Conservation (phyloP, 2,888 invertebrate genomes). For the Erebia palarica region DNA sequence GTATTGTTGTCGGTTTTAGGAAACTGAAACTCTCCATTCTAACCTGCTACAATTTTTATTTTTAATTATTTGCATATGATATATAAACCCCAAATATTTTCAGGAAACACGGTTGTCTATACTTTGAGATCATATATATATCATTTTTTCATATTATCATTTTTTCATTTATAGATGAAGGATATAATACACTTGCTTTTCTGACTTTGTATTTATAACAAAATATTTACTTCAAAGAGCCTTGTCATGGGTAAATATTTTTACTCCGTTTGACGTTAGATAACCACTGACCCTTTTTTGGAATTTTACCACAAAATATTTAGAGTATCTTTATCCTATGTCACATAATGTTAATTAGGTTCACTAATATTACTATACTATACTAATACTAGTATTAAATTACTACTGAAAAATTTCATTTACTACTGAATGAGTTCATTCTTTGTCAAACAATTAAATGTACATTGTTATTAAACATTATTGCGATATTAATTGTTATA, state of each 20-base stretch:
- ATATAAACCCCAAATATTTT: not conserved
- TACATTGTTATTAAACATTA: not conserved
- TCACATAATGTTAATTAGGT: no score
- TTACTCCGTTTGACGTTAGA: constrained; percentile 12
- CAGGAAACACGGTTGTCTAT: not conserved
- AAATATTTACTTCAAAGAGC: constrained; percentile 14
- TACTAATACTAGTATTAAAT: no score
- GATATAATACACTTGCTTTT: not conserved
- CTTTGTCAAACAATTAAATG: no score
- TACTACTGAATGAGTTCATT: no score
- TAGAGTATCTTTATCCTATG: not conserved
- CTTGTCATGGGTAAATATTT: constrained; percentile 10
- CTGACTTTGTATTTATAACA: not conserved
- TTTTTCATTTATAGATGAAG: no score
- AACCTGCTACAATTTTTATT: no score
- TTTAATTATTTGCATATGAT: no score
- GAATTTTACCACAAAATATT: not conserved
- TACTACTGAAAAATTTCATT: no score
- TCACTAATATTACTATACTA: no score
- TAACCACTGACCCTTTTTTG: not conserved
- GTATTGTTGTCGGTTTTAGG: no score
- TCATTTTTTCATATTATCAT: not conserved
- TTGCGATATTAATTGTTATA: not conserved
- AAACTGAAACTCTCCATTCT: no score
- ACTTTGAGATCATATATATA: not conserved